Conservation (phyloP, 1,140 invertebrate genomes). For the Rhyzopertha dominica region DNA sequence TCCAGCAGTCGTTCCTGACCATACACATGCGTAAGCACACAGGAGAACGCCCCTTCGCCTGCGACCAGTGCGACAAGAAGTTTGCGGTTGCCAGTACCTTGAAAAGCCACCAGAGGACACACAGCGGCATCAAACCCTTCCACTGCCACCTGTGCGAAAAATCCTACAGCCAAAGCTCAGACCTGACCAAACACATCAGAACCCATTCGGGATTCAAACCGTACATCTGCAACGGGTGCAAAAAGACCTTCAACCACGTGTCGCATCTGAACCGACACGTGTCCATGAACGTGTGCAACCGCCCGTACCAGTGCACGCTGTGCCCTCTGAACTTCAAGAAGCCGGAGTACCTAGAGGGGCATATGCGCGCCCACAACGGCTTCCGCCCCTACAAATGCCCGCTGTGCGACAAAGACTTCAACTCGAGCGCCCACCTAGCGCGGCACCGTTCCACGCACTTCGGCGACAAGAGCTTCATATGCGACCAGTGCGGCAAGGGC, state of each 20-base stretch:
- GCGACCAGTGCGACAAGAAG: slow-evolving; percentile 44
- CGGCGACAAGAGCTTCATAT: slow-evolving; percentile 24
- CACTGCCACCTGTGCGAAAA: slow-evolving; percentile 15
- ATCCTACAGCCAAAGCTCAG: slow-evolving; percentile 38
- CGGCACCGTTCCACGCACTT: slow-evolving; percentile 30
- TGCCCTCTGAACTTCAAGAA: slow-evolving; percentile 2
- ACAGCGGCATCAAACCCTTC: slow-evolving; percentile 20
- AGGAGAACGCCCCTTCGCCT: slow-evolving; percentile 46
- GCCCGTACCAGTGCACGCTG: not conserved
- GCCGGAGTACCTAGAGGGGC: not conserved
- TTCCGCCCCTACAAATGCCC: slow-evolving; percentile 63
- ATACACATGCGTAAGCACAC: slow-evolving; percentile 54
- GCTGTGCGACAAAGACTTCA: slow-evolving; percentile 36
- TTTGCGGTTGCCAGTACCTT: slow-evolving; percentile 12
- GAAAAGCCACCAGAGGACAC: slow-evolving; percentile 11
- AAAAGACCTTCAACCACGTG: slow-evolving; percentile 60
- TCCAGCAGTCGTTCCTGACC: slow-evolving; percentile 46
- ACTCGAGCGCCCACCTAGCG: slow-evolving; percentile 22
- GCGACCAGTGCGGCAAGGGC: slow-evolving; percentile 36
- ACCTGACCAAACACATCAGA: slow-evolving; percentile 70
- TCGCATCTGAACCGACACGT: slow-evolving; percentile 7
- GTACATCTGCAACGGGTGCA: slow-evolving; percentile 72
- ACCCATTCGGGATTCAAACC: slow-evolving; percentile 78
- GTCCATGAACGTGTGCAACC: not conserved
- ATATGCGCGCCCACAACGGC: slow-evolving; percentile 68